Conservation (phyloP, 2,888 invertebrate species). For the Chymomyza amoena region DNA sequence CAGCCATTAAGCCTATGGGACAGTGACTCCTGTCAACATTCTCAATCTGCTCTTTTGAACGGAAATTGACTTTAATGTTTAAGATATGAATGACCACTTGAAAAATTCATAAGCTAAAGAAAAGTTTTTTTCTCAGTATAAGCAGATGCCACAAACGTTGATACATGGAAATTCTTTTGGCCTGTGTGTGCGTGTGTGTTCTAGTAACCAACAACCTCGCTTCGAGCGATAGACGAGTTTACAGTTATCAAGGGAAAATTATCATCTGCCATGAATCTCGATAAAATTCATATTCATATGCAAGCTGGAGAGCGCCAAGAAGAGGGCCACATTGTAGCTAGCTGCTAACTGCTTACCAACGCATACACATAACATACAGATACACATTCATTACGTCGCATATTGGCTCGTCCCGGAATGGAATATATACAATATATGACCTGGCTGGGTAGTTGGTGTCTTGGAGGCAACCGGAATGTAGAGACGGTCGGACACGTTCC, state of each 20-base stretch:
- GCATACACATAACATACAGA: slow-evolving; percentile 32
- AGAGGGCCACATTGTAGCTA: slow-evolving; percentile 53
- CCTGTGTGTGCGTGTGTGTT: slow-evolving; percentile 20
- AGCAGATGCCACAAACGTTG: slow-evolving; percentile 32
- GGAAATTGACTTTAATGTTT: too few species aligned
- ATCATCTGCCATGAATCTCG: slow-evolving; percentile 77
- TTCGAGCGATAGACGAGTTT: slow-evolving; percentile 77
- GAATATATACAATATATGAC: slow-evolving; percentile 34
- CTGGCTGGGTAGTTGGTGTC: background rate
- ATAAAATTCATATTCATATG: slow-evolving; percentile 74
- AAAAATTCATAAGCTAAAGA: too few species aligned
- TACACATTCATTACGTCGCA: slow-evolving; percentile 65
- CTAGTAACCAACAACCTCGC: slow-evolving; percentile 67
- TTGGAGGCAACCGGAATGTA: slow-evolving; percentile 9
- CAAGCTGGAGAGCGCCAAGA: slow-evolving; percentile 23
- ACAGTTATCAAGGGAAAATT: slow-evolving; percentile 77
- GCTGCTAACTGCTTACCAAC: slow-evolving; percentile 51
- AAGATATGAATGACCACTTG: too few species aligned
- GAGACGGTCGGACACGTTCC: slow-evolving; percentile 48
- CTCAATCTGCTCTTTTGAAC: too few species aligned
- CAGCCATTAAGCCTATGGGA: too few species aligned
- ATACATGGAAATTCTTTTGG: background rate
- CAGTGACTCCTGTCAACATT: too few species aligned
- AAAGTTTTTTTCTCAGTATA: slow-evolving; percentile 4
- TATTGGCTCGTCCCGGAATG: slow-evolving; percentile 55